phyloP scores from a whole-genome alignment of 2,113 vertebrate species.

The Syngnathus scovelli region DNA sequence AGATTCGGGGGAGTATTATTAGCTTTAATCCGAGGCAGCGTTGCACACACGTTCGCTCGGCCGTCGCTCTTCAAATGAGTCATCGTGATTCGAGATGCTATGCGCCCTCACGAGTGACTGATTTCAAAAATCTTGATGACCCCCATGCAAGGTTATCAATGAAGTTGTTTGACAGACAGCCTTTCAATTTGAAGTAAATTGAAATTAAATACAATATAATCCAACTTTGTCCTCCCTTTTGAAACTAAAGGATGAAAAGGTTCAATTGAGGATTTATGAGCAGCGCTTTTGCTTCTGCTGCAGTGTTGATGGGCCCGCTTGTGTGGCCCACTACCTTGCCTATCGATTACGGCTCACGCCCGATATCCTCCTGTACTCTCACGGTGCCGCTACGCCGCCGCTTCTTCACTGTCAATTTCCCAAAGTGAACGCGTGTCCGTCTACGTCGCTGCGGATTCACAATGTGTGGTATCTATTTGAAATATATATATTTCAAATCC shows the following conservation, averaged over 20 bases:
- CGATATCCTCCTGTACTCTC: constrained; percentile 38
- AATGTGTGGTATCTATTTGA: neutral
- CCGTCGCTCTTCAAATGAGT: constrained; percentile 29
- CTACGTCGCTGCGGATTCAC: neutral
- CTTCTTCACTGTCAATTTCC: constrained; percentile 26
- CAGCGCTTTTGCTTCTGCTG: constrained; percentile 4
- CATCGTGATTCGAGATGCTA: constrained; percentile 33
- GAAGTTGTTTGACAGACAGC: neutral
- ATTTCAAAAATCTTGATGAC: constrained; percentile 38
- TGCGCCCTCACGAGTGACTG: constrained; percentile 26
- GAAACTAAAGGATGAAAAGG: neutral
- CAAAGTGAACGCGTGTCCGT: constrained; percentile 18
- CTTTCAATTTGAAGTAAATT: neutral
- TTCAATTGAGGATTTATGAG: constrained; percentile 33
- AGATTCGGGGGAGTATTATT: constrained; percentile 1
- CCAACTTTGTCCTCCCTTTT: neutral
- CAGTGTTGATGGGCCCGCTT: constrained; percentile 16
- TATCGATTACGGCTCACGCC: constrained; percentile 54
- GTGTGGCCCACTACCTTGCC: constrained; percentile 18
- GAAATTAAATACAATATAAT: too few species aligned
- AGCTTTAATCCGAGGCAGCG: constrained; percentile 9
- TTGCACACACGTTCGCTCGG: neutral
- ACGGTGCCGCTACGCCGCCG: constrained; percentile 17
- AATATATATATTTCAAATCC: constrained; percentile 16
- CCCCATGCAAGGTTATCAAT: constrained; percentile 21